Evolutionary conservation across 2,888 invertebrate genomes (phyloP), one percentile per base, ranked within the genome.

Genomic region (Nowickia ferox): DNA sequence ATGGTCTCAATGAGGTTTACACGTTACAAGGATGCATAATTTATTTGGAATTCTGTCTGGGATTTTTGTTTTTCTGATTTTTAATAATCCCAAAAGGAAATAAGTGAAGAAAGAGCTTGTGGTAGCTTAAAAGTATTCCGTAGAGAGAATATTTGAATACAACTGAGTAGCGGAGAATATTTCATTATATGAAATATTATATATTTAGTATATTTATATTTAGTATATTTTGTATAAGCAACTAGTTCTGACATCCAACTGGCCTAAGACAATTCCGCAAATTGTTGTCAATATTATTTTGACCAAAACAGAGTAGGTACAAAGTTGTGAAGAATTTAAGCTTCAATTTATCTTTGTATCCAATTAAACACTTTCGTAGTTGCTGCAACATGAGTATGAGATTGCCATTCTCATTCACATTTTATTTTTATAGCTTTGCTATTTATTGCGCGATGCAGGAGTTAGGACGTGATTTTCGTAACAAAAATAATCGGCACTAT

Each of bases 21-120:
- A 91, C 91, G 91, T 91, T 90, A 91, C 90, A 90, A 90, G 88
- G 89, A 90, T 91, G 89, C 90, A 91, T 91, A 90, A 91, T 91
- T 91, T 91, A 91, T 90, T 89, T 88, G 88, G 89, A 90, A 89
- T 89, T 82, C 87, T 88, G 91, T 91, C 91, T 91, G 89, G 89
- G 83, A 85, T 89, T 88, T 88, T 88, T 42, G 69, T 19, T 44
- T n/a, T 9, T 19, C 66, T 59, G 51, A 30, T 69, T 59, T 57
- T 0, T 19, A 48, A 38, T 38, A 9, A 10, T 19, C 10, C 30
- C 2, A 40, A 44, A n/a, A 48, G 46, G 8, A 51, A 46, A 30
- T 15, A 51, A 59, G 19, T 57, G 15, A 40, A 42, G n/a, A 11
- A 40, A 42, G n/a, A 30, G 8, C 13, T 8, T 6, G 30, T 38